Evolutionary conservation across 2,113 vertebrate species (phyloP).

Genomic region (Taurulus bubalis): DNA sequence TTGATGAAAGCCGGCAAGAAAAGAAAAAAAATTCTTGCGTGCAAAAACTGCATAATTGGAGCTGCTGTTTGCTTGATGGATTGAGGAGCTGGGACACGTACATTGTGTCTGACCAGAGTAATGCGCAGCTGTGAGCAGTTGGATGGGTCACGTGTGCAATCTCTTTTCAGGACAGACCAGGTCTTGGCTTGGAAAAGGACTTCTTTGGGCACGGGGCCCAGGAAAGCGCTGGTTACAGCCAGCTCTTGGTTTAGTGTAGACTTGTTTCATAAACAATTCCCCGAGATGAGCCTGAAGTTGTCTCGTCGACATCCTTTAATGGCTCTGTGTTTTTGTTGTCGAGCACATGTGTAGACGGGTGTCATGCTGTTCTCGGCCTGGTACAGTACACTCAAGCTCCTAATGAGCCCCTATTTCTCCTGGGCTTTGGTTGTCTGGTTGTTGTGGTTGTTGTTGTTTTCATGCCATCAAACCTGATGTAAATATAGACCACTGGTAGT

Average conservation of each 20-base stretch:
- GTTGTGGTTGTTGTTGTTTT: constrained; percentile 62
- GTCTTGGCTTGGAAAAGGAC: background rate
- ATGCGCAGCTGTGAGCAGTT: constrained; percentile 53
- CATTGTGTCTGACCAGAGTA: constrained; percentile 43
- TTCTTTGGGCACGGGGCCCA: constrained; percentile 2
- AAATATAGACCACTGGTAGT: constrained; percentile 56
- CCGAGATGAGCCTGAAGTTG: constrained; percentile 10
- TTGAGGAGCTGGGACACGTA: constrained; percentile 38
- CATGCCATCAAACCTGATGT: constrained; percentile 38
- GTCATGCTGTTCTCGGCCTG: constrained; percentile 26
- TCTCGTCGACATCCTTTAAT: constrained; percentile 21
- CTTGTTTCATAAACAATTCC: constrained; percentile 40
- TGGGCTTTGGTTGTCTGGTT: constrained; percentile 60
- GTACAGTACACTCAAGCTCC: constrained; percentile 41
- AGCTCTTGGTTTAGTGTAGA: constrained; percentile 9
- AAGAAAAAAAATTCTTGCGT: constrained; percentile 1
- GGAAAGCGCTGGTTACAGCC: constrained; percentile 1
- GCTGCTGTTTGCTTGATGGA: constrained; percentile 55
- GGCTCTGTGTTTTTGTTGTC: constrained; percentile 39
- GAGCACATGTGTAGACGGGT: constrained; percentile 46
- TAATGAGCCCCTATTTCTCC: constrained; percentile 54
- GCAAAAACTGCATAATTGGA: constrained; percentile 43
- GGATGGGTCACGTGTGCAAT: constrained; percentile 31
- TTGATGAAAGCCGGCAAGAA: constrained; percentile 29
- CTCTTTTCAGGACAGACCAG: constrained; percentile 24